Base-by-base conservation (phyloP, 2,888 invertebrate genomes). In the Rhyacophila evoluta region DNA sequence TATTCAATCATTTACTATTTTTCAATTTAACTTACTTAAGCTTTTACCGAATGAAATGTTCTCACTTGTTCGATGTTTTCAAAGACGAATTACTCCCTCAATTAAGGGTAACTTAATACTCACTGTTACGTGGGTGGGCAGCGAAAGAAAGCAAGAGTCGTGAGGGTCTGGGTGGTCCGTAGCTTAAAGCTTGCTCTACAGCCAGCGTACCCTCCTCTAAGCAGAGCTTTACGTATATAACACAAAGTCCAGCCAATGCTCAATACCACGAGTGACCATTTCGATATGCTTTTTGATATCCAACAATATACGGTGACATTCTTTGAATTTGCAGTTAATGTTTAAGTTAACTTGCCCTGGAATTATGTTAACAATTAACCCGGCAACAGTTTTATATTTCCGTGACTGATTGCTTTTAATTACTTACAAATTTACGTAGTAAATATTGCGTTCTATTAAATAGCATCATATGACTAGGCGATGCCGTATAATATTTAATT, bases 31-130 rank as follows among this genome's bases (percentile, higher is more conserved):
- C n/a, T n/a, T n/a, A n/a, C n/a, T n/a, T n/a, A n/a, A n/a, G n/a
- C n/a, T n/a, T n/a, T n/a, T n/a, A n/a, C n/a, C n/a, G n/a, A n/a
- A n/a, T n/a, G n/a, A n/a, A n/a, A n/a, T n/a, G n/a, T n/a, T n/a
- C n/a, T n/a, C n/a, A n/a, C n/a, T n/a, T n/a, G n/a, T n/a, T n/a
- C n/a, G n/a, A n/a, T n/a, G n/a, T n/a, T n/a, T n/a, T n/a, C n/a
- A n/a, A n/a, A n/a, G n/a, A 55, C 55, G 55, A 19, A 55, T 19
- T 55, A 55, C 55, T 19, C 55, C 55, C 8, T 55, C 55, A 55
- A 55, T 55, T 55, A 55, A 55, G 55, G 55, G 55, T 55, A 55
- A 55, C 55, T 25, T 19, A 55, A 55, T 55, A 55, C 55, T 55
- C 55, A 25, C 25, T 15, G 19, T 25, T 1, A 25, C 55, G 55